These are phyloP conservation scores for Mus minutoides DNA, from an alignment of 2,797 vertebrate genomes.

Conservation along the genomic window DNA sequence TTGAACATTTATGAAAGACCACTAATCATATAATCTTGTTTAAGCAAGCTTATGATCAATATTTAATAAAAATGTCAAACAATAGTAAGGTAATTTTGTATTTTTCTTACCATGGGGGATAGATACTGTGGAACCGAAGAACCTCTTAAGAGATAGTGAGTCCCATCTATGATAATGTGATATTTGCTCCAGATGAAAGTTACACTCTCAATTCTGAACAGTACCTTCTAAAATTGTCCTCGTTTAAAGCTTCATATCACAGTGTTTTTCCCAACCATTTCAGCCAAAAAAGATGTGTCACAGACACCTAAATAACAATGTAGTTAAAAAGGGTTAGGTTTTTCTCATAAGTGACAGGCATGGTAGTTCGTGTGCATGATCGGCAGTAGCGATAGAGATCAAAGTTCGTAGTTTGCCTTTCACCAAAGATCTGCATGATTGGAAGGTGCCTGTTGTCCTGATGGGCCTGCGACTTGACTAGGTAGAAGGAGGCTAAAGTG, in stretches of 20 bases:
- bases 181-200: slow-evolving; percentile 14
- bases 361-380: background rate
- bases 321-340: background rate
- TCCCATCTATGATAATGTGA: background rate
- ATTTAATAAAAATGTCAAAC: slow-evolving; percentile 20
- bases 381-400: background rate
- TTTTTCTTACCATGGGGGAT: background rate
- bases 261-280: background rate
- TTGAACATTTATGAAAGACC: background rate
- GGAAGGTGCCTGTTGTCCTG: background rate
- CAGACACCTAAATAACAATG: background rate
- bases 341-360: background rate
- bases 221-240: background rate
- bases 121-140: background rate
- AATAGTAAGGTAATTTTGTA: background rate
- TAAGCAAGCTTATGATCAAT: background rate
- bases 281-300: background rate
- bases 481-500: background rate
- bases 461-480: background rate
- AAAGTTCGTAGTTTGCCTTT: background rate
- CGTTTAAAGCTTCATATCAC: background rate
- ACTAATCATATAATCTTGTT: background rate
- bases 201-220: background rate
- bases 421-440: background rate
- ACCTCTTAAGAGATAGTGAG: background rate